These are phyloP conservation scores for Solea solea DNA, from an alignment of 2,113 vertebrate genomes.

Conservation along the genomic window DNA sequence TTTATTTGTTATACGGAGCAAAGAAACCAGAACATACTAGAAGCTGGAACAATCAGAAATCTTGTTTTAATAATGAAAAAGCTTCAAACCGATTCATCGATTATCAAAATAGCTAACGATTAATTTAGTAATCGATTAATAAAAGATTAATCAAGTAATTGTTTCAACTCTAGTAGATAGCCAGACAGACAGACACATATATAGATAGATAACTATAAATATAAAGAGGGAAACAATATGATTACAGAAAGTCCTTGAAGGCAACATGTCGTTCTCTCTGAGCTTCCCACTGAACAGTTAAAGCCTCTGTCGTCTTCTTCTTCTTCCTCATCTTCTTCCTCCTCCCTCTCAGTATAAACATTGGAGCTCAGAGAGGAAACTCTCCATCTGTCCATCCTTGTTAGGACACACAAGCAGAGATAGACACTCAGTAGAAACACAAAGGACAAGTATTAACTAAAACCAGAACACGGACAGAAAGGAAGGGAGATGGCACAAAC, in stretches of 20 bases:
- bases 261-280: slow-evolving; percentile 34
- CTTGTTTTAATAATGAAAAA: too few species aligned
- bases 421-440: not conserved
- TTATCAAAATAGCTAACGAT: too few species aligned
- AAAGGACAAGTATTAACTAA: not conserved
- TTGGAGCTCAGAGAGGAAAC: slow-evolving; percentile 43
- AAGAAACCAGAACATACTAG: too few species aligned
- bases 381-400: slow-evolving; percentile 16
- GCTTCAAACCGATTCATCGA: too few species aligned
- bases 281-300: slow-evolving; percentile 75
- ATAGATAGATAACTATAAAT: too few species aligned
- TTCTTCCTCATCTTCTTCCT: slow-evolving; percentile 68
- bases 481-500: slow-evolving; percentile 66
- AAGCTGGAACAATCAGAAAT: too few species aligned
- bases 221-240: too few species aligned
- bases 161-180: too few species aligned
- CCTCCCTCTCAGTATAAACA: slow-evolving; percentile 80
- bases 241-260: slow-evolving; percentile 33
- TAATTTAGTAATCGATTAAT: too few species aligned
- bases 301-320: slow-evolving; percentile 47
- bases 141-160: too few species aligned
- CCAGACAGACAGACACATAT: too few species aligned
- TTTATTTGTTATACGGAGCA: too few species aligned
- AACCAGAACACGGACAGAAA: not conserved
- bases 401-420: not conserved